These are phyloP conservation scores for Caenorhabditis brenneri DNA, from an alignment of 1,140 invertebrate species.

Conservation along the genomic window DNA sequence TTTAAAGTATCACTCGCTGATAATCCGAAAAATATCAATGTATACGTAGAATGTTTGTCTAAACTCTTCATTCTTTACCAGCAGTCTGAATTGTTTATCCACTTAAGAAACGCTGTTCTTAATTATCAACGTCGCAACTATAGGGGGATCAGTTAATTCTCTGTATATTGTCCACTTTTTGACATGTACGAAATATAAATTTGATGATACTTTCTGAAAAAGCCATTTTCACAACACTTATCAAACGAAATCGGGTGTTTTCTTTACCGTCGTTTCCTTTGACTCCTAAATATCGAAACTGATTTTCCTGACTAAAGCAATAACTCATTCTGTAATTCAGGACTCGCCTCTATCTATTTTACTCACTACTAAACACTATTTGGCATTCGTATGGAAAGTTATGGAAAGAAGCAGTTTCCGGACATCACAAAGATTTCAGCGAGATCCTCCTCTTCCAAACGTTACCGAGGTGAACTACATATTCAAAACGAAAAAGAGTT, in stretches of 20 bases:
- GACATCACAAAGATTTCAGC: neutral
- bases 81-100: conserved; percentile 14
- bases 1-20: too few species aligned
- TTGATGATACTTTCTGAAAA: too few species aligned
- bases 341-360: neutral
- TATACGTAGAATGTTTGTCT: neutral
- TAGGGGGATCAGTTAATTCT: too few species aligned
- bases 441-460: neutral
- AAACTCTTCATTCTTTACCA: neutral
- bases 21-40: neutral
- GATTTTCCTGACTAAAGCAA: too few species aligned
- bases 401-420: conserved; percentile 32
- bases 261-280: too few species aligned
- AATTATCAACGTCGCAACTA: conserved; percentile 22
- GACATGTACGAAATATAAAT: too few species aligned
- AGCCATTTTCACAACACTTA: too few species aligned
- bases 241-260: too few species aligned
- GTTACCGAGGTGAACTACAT: neutral
- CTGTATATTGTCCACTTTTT: too few species aligned
- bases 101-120: neutral
- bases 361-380: neutral
- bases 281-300: too few species aligned
- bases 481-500: too few species aligned
- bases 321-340: too few species aligned
- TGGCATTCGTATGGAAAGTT: neutral